Percentiles rank a stretch among this genome's conserved stretches.
Evolutionary conservation across 2,888 invertebrate genomes (phyloP).

Genomic region (Archips crataeganus): DNA sequence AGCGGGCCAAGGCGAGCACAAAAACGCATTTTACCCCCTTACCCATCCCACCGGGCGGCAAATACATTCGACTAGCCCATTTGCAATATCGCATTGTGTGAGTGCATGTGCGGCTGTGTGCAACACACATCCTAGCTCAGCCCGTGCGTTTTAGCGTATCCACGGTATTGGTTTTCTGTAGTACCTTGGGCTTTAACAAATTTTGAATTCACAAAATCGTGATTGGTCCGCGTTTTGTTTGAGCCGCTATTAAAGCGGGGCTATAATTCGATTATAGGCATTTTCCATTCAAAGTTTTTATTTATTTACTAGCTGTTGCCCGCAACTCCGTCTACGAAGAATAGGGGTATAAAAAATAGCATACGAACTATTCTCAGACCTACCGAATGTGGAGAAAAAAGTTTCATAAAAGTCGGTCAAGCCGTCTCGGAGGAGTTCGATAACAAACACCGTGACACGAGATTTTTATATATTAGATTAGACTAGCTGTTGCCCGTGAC

Average conservation of each 20-base stretch:
- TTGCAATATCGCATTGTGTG: slow-evolving; percentile 84
- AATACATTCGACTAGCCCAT: slow-evolving; percentile 85
- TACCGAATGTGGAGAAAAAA: too few relatives aligned
- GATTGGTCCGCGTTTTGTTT: slow-evolving; percentile 84
- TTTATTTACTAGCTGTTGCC: too few relatives aligned
- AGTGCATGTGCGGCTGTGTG: slow-evolving; percentile 68
- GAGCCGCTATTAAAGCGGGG: slow-evolving; percentile 73
- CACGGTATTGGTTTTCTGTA: slow-evolving; percentile 83
- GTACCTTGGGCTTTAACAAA: slow-evolving; percentile 81
- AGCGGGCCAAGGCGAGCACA: slow-evolving; percentile 78
- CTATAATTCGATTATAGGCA: slow-evolving; percentile 74
- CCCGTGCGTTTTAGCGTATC: slow-evolving; percentile 78
- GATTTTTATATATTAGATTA: too few relatives aligned
- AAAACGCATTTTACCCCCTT: slow-evolving; percentile 83
- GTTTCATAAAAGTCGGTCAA: too few relatives aligned
- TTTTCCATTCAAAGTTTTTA: too few relatives aligned
- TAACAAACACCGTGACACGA: too few relatives aligned
- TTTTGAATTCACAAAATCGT: slow-evolving; percentile 85
- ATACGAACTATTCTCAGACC: too few relatives aligned
- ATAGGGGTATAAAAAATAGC: too few relatives aligned
- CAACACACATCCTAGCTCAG: slow-evolving; percentile 76
- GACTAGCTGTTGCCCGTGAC: too few relatives aligned
- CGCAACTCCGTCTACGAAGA: too few relatives aligned
- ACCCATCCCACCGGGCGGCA: slow-evolving; percentile 71
- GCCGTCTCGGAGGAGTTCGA: too few relatives aligned